Conservation (phyloP, 2,113 vertebrate species). For the Aphyosemion australe region DNA sequence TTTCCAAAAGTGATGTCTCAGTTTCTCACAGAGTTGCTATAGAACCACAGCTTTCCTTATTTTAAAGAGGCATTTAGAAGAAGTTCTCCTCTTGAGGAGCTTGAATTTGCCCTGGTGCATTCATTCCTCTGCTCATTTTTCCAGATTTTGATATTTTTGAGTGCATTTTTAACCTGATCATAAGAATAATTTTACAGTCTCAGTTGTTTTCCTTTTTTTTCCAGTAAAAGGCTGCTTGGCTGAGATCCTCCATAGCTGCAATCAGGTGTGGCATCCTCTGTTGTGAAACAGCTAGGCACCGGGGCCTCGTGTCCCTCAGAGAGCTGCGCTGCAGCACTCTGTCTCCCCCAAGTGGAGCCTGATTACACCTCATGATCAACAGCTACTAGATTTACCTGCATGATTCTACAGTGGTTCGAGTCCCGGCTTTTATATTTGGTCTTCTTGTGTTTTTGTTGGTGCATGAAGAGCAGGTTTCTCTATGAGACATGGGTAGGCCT, state of each 20-base stretch:
- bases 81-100: neutral
- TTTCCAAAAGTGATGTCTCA: slow-evolving; percentile 47
- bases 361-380: slow-evolving; percentile 17
- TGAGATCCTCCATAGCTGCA: slow-evolving; percentile 8
- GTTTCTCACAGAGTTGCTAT: slow-evolving; percentile 37
- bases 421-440: neutral
- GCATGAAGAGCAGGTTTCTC: neutral
- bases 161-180: neutral
- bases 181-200: neutral
- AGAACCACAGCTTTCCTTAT: slow-evolving; percentile 54
- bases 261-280: slow-evolving; percentile 22
- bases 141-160: too few species aligned
- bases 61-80: slow-evolving; percentile 32
- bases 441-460: slow-evolving; percentile 20
- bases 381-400: neutral
- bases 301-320: slow-evolving; percentile 45
- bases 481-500: slow-evolving; percentile 33
- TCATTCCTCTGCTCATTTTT: too few species aligned
- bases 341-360: slow-evolving; percentile 74
- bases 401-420: neutral
- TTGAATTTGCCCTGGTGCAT: too few species aligned
- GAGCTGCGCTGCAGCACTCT: slow-evolving; percentile 62
- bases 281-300: slow-evolving; percentile 21
- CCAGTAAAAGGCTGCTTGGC: slow-evolving; percentile 1
- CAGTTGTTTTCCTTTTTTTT: slow-evolving; percentile 15